Conservation (phyloP, 2,113 vertebrate species). For the Lepidothrix coronata region DNA sequence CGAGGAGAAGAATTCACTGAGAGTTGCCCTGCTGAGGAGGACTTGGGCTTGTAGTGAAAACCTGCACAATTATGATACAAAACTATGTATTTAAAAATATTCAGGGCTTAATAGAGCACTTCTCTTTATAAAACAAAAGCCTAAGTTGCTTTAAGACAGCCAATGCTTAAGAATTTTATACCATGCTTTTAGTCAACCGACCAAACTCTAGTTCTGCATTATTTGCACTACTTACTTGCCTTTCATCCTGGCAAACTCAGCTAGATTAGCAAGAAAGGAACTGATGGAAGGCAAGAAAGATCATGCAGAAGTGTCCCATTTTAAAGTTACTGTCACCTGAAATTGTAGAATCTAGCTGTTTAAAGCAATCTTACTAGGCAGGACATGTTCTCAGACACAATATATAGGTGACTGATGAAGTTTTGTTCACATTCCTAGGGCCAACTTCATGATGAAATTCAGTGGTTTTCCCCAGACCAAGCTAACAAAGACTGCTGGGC, state of each 20-base stretch:
- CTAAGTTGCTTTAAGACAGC: not conserved
- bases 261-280: not conserved
- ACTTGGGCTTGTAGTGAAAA: not conserved
- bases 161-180: not conserved
- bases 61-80: not conserved
- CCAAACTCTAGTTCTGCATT: not conserved
- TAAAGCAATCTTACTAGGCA: not conserved
- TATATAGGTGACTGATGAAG: not conserved
- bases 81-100: not conserved
- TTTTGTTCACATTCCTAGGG: not conserved
- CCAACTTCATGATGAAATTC: not conserved
- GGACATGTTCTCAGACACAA: not conserved
- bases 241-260: slow-evolving; percentile 53
- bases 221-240: slow-evolving; percentile 54
- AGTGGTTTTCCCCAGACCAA: not conserved
- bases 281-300: not conserved
- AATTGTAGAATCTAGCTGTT: not conserved
- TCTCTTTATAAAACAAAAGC: not conserved
- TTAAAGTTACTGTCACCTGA: not conserved
- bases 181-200: not conserved
- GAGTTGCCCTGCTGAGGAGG: not conserved
- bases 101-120: not conserved
- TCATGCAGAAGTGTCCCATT: not conserved
- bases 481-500: not conserved
- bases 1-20: not conserved